Evolutionary conservation across 2,113 vertebrate genomes (phyloP), one percentile per base, ranked within the genome.

Genomic region (Apteryx owenii): DNA sequence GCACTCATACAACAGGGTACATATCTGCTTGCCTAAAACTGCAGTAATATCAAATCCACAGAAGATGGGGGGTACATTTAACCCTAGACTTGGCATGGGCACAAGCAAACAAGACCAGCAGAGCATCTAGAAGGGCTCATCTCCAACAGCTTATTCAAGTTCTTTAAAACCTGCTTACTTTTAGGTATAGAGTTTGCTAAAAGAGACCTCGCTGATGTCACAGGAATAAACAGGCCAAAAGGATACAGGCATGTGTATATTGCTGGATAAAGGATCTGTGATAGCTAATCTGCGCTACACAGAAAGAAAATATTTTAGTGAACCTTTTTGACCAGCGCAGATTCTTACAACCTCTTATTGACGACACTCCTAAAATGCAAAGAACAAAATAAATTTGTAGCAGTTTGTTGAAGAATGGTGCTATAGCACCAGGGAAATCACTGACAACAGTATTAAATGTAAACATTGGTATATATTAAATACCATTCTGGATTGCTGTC

Each of bases 221-320:
- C 40, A 90, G 64, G 72, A 95, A 84, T 81, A 84, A 90, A 90
- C 50, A 95, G 83, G 69, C 92, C 82, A 66, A 92, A 96, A 88
- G 44, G 38, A 90, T 78, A 89, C 14, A 83, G 26, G 73, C 0
- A 0, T 68, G 8, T 44, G 29, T 93, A 86, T 54, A 84, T 38
- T 60, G 33, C 42, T 42, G 65, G 81, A 90, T 90, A 76, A 92
- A 83, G 64, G 64, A 86, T 48, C 72, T 89, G 77, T 64, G 51
- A 86, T 50, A 93, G 40, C 44, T 90, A 78, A 92, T 89, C 80
- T 78, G 40, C 72, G 75, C 72, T 81, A 85, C 38, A 96, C 90
- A 90, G 68, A 79, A 56, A 81, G 85, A 68, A 12, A 88, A 73
- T 22, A 62, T 72, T 85, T 93, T 61, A 62, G 44, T 6, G 5